These are phyloP conservation scores for Syngnathus rostellatus DNA, from an alignment of 2,797 vertebrate genomes.

Conservation along the genomic window DNA sequence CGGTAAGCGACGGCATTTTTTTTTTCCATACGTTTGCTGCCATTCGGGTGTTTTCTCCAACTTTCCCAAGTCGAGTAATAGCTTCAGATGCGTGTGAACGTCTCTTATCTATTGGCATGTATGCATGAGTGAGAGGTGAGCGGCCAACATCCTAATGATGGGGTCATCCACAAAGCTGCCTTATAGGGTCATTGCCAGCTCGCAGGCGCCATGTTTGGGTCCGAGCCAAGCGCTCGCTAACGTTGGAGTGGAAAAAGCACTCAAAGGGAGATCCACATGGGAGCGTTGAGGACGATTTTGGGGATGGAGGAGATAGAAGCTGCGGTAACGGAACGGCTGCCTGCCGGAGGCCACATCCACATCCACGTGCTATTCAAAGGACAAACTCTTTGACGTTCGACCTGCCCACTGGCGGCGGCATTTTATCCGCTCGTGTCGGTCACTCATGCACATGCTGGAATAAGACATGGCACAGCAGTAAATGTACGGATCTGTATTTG, in stretches of 20 bases:
- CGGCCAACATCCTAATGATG: slow-evolving; percentile 32
- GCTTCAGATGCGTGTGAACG: slow-evolving; percentile 24
- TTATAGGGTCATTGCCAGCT: slow-evolving; percentile 56
- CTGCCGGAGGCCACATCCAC: slow-evolving; percentile 25
- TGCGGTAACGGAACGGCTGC: slow-evolving; percentile 10
- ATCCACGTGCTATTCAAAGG: slow-evolving; percentile 42
- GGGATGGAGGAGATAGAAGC: slow-evolving; percentile 17
- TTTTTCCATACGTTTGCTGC: neutral
- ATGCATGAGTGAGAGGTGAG: slow-evolving; percentile 25
- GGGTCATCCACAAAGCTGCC: slow-evolving; percentile 43
- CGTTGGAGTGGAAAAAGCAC: slow-evolving; percentile 15
- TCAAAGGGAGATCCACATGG: neutral
- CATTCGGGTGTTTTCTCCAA: slow-evolving; percentile 11
- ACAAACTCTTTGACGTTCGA: slow-evolving; percentile 37
- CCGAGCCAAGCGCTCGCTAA: slow-evolving; percentile 31
- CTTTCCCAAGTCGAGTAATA: slow-evolving; percentile 29
- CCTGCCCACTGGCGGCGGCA: slow-evolving; percentile 19
- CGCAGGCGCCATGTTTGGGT: slow-evolving; percentile 51
- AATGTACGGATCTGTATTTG: slow-evolving; percentile 26
- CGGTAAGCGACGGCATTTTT: slow-evolving; percentile 35
- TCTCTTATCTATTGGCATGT: slow-evolving; percentile 21
- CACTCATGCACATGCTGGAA: slow-evolving; percentile 17
- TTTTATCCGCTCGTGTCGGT: slow-evolving; percentile 9
- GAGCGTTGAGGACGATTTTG: slow-evolving; percentile 10
- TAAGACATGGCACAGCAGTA: slow-evolving; percentile 9